Percentiles rank a stretch among this genome's conserved stretches.
Evolutionary conservation across 1,140 invertebrate genomes (phyloP).

Genomic region (Polypedilum vanderplanki): DNA sequence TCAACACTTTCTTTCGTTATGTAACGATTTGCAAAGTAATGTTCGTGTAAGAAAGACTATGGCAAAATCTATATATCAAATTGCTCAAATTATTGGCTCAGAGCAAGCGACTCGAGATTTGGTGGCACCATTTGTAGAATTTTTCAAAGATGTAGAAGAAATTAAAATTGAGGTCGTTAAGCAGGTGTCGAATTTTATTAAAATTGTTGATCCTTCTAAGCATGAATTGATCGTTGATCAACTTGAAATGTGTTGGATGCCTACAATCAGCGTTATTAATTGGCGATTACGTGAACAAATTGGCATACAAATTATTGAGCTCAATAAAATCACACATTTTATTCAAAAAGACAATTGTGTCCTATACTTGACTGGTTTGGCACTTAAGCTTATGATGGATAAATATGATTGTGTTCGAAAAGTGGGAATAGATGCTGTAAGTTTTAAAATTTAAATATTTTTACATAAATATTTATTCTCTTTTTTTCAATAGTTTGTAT

Average conservation of each 20-base stretch:
- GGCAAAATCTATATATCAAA: conserved; percentile 30
- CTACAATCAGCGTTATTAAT: conserved; percentile 6
- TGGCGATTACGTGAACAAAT: conserved; percentile 31
- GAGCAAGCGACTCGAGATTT: conserved; percentile 29
- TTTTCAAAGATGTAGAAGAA: conserved; percentile 30
- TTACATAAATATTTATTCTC: background rate
- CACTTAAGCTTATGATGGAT: conserved; percentile 29
- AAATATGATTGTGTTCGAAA: conserved; percentile 30
- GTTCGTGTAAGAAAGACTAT: conserved; percentile 30
- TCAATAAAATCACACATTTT: background rate
- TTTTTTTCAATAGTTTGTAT: conserved; percentile 8
- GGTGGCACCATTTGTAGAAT: conserved; percentile 29
- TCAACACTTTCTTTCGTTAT: conserved; percentile 21
- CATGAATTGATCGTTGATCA: conserved; percentile 27
- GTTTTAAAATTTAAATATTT: background rate
- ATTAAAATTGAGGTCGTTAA: conserved; percentile 30
- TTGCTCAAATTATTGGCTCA: conserved; percentile 29
- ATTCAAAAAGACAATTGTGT: background rate
- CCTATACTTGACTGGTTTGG: conserved; percentile 24
- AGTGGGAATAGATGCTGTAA: conserved; percentile 30
- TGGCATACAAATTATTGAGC: conserved; percentile 23
- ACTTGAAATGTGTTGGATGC: conserved; percentile 28
- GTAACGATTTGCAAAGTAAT: conserved; percentile 17
- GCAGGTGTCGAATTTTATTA: conserved; percentile 30
- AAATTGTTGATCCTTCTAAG: conserved; percentile 23